Conservation (phyloP, 2,797 vertebrate species). For the Rousettus madagascariensis region DNA sequence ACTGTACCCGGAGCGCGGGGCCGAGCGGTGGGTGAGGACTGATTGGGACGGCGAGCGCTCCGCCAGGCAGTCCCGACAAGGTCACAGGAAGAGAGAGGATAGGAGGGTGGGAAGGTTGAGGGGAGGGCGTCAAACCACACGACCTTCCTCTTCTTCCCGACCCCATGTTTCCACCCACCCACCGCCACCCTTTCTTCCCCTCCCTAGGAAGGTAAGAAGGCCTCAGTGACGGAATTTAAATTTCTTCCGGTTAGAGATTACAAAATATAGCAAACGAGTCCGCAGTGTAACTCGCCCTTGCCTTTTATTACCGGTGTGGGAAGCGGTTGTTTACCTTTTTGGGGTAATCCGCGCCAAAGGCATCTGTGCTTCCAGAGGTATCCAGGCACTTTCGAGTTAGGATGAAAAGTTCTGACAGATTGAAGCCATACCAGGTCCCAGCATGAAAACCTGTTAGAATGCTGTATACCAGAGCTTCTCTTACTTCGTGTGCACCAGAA, state of each 20-base stretch:
- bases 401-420: neutral
- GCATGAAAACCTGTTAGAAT: too few relatives aligned
- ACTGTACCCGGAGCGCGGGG: neutral
- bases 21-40: neutral
- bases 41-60: neutral
- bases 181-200: neutral
- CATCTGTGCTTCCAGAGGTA: neutral
- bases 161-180: neutral
- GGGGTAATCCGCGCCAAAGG: neutral
- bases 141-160: neutral
- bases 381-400: neutral
- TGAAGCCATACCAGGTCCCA: neutral
- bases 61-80: neutral
- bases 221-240: neutral
- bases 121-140: neutral
- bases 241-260: neutral
- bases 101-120: neutral
- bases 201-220: neutral
- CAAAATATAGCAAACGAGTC: neutral
- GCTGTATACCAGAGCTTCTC: neutral
- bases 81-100: constrained; percentile 8
- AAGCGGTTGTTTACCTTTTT: neutral
- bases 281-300: neutral
- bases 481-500: neutral
- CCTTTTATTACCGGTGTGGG: neutral